Evolutionary conservation across 2,888 invertebrate genomes (phyloP), one percentile per base, ranked within the genome.

Genomic region (Halictus ligatus): DNA sequence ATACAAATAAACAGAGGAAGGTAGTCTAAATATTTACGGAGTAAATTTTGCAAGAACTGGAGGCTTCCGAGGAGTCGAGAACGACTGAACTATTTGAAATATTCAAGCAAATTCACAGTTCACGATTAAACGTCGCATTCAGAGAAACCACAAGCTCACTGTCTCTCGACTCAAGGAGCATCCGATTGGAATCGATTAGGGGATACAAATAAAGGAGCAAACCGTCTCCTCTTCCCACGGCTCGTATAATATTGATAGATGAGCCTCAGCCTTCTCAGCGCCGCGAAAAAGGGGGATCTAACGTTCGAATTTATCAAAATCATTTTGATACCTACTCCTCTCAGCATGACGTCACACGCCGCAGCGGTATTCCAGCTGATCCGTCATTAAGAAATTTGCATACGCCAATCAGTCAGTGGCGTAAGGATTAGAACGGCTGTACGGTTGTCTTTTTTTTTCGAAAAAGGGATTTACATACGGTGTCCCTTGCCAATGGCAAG

Each of bases 381-480:
- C 92, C 92, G 92, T 94, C 94, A 94, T 94, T 94, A 93, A 90
- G 87, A 89, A 90, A 94, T 94, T 94, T 93, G 91, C 94, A 94
- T 94, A 93, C 81, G 89, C 89, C 93, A 90, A 94, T 94, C 93
- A 92, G 91, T 94, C 93, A 94, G 89, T 78, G 89, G 77, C 81
- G 85, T 78, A 84, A 75, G 89, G 89, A 88, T 89, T 91, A 89
- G 88, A 72, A 84, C 74, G 83, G 12, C 60, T 73, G 86, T 72
- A 13, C 21, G 21, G 73, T 29, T 29, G 84, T 43, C 79, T 75
- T 83, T 80, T 87, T 78, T 78, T 85, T 77, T 81, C 64, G 43
- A 46, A 78, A 84, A 81, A 79, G 60, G 50, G 85, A 92, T 93
- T 92, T 92, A 86, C 92, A 92, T 92, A 90, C 87, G 35, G 21